Percentiles rank a stretch among this genome's conserved stretches.
Conservation (phyloP, 2,888 invertebrate species). For the Pristionchus exspectatus region DNA sequence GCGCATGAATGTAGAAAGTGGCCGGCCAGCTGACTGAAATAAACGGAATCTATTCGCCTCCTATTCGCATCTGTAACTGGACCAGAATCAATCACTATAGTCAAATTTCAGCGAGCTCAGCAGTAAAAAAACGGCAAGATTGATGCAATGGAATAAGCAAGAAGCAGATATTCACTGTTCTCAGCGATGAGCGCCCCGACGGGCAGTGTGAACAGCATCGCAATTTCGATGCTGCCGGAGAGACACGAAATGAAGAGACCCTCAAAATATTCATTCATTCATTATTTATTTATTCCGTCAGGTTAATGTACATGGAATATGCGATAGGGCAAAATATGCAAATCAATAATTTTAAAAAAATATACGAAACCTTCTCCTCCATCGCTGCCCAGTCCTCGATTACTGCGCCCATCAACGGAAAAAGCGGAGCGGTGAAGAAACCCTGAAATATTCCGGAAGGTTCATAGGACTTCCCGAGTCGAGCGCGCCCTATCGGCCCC, state of each 20-base stretch:
- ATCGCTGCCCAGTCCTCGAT: conserved; percentile 15
- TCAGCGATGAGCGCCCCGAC: background rate
- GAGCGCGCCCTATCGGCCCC: no score
- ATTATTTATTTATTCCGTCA: no score
- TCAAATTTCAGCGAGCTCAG: no score
- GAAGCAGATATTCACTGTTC: background rate
- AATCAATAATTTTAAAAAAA: no score
- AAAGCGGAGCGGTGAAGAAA: background rate
- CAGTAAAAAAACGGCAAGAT: no score
- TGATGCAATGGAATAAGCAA: no score
- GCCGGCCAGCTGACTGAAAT: background rate
- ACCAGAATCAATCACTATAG: no score
- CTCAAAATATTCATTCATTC: background rate
- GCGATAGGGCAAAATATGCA: no score
- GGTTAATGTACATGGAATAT: no score
- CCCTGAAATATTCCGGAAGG: background rate
- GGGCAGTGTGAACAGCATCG: background rate
- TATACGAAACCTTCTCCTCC: background rate
- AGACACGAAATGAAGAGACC: background rate
- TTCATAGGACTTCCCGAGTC: no score
- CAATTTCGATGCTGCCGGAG: background rate
- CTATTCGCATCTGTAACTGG: no score
- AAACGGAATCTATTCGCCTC: no score
- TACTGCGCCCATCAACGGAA: background rate
- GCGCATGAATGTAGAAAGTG: background rate